Percentiles rank a stretch among this genome's conserved stretches.
Conservation (phyloP, 2,113 vertebrate genomes). For the Forbesichthys agassizii region DNA sequence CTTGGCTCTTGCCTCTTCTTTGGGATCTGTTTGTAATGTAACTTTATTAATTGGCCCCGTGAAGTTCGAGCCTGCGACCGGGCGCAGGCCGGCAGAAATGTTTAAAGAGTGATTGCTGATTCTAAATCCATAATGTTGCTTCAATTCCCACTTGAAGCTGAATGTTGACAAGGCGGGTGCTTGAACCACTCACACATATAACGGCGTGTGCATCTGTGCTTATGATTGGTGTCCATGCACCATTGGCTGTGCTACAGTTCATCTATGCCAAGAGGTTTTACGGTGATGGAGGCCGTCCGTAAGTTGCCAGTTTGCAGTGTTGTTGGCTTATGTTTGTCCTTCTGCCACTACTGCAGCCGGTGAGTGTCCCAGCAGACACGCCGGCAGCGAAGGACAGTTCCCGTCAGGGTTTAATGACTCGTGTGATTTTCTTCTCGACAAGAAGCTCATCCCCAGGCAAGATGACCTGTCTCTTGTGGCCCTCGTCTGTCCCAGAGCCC, state of each 20-base stretch:
- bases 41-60: constrained; percentile 71
- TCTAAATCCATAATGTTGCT: no score
- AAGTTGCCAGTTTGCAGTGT: constrained; percentile 6
- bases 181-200: no score
- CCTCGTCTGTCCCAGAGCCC: constrained; percentile 39
- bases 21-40: constrained; percentile 56
- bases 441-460: constrained; percentile 51
- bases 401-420: constrained; percentile 77
- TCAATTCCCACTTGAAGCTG: no score
- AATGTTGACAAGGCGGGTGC: no score
- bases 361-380: constrained; percentile 51
- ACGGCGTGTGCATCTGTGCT: no score
- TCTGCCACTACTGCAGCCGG: constrained; percentile 30
- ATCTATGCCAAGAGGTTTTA: no score
- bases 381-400: constrained; percentile 75
- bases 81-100: constrained; percentile 21
- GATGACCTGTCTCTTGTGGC: constrained; percentile 52
- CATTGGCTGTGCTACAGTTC: no score
- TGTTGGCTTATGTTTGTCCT: constrained; percentile 23
- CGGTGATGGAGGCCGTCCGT: neutral
- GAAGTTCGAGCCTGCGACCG: constrained; percentile 47
- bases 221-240: no score
- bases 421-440: constrained; percentile 58
- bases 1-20: constrained; percentile 54
- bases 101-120: neutral